Conservation (phyloP, 92 coral and sea anemone genomes). For the Porites rus region DNA sequence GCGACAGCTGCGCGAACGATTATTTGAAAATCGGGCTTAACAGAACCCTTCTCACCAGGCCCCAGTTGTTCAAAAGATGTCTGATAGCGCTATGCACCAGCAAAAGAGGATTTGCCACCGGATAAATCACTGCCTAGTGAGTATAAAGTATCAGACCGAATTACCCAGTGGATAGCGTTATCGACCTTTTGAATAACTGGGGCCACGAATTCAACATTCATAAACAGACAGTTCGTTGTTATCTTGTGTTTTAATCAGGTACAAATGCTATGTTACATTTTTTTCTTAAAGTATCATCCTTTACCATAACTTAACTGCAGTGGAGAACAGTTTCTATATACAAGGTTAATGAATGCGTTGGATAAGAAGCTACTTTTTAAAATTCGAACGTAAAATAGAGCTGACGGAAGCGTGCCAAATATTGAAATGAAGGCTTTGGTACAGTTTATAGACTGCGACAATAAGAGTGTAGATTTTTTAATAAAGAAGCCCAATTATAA, state of each 20-base stretch:
- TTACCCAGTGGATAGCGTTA: no score
- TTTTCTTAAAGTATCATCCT: neutral
- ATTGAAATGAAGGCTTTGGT: neutral
- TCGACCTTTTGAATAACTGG: neutral
- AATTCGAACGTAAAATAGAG: neutral
- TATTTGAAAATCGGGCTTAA: no score
- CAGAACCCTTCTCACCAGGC: no score
- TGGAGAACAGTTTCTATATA: constrained; percentile 12
- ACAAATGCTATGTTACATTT: constrained; percentile 33
- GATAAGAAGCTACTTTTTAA: neutral
- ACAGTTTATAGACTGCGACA: neutral
- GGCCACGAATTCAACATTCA: neutral
- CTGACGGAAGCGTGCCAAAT: neutral
- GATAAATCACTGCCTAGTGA: no score
- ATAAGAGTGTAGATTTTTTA: no score
- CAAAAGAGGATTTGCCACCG: no score
- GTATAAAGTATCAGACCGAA: no score
- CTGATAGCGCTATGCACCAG: no score
- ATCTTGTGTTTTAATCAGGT: constrained; percentile 28
- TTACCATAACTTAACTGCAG: constrained; percentile 25
- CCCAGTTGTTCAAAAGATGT: no score
- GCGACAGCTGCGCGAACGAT: no score
- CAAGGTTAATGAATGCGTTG: constrained; percentile 24
- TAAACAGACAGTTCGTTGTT: neutral
- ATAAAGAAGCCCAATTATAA: no score